phyloP scores from a whole-genome alignment of 2,888 invertebrate species.

The Synanthedon tipuliformis region DNA sequence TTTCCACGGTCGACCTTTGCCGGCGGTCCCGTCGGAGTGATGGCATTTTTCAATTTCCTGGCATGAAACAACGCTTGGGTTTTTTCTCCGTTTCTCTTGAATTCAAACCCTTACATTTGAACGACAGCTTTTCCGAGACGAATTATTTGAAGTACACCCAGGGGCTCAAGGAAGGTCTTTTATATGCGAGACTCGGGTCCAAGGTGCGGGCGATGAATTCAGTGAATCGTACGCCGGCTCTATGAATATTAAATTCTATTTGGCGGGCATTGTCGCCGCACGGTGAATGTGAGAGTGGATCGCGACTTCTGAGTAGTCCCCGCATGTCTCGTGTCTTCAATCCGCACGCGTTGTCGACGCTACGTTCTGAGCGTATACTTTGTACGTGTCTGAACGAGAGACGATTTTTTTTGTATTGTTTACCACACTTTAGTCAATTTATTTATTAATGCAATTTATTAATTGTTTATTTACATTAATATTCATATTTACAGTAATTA shows the following conservation, averaged over 20 bases:
- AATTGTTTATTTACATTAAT: no score
- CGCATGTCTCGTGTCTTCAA: conserved; percentile 11
- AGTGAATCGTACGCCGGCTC: conserved; percentile 64
- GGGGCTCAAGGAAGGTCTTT: conserved; percentile 57
- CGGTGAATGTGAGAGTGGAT: conserved; percentile 46
- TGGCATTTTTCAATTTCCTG: conserved; percentile 58
- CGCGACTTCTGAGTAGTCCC: conserved; percentile 11
- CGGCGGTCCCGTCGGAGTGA: conserved; percentile 31
- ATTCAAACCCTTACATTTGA: conserved; percentile 44
- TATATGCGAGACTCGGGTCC: conserved; percentile 59
- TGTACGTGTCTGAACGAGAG: background rate
- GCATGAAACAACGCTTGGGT: conserved; percentile 47
- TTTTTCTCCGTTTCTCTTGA: conserved; percentile 34
- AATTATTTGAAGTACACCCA: conserved; percentile 61
- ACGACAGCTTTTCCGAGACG: conserved; percentile 55
- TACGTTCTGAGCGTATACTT: background rate
- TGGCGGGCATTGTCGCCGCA: conserved; percentile 58
- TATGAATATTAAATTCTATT: conserved; percentile 69
- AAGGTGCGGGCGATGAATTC: conserved; percentile 66
- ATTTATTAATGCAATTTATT: no score
- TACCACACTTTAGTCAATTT: no score
- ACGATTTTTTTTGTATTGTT: no score
- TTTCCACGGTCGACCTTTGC: conserved; percentile 31
- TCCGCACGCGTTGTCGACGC: conserved; percentile 14
- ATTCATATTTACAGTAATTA: no score